Conservation (phyloP, 2,888 invertebrate genomes). For the Morpho achilles region DNA sequence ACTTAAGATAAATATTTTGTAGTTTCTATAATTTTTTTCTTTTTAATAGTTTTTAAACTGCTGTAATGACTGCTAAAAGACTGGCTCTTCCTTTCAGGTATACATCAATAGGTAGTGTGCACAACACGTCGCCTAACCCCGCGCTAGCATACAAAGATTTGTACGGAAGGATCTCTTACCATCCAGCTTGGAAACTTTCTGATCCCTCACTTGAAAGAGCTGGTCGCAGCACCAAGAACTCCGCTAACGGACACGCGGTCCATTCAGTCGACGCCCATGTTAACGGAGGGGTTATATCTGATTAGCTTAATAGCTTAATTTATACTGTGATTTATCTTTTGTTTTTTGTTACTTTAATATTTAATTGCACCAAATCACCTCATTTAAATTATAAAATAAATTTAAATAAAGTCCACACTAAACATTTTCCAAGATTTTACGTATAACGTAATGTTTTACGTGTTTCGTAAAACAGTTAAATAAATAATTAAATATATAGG, state of each 20-base stretch:
- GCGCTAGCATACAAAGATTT: conserved; percentile 76
- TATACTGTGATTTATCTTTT: neutral
- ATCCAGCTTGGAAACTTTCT: conserved; percentile 85
- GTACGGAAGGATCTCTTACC: conserved; percentile 73
- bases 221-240: conserved; percentile 52
- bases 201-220: conserved; percentile 81
- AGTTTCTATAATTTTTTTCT: no score
- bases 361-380: conserved; percentile 2
- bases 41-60: no score
- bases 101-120: conserved; percentile 91
- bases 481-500: no score
- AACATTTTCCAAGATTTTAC: no score
- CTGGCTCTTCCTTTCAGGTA: conserved; percentile 71
- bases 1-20: no score
- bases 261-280: conserved; percentile 4
- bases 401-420: no score
- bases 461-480: no score
- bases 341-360: neutral
- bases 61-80: no score
- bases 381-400: neutral
- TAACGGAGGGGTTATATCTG: conserved; percentile 4
- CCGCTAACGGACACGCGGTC: conserved; percentile 25
- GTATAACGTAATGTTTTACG: no score
- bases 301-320: neutral
- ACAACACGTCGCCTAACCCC: conserved; percentile 90